These are phyloP conservation scores for Protobothrops flavoviridis DNA, from an alignment of 2,113 vertebrate species.

Conservation along the genomic window DNA sequence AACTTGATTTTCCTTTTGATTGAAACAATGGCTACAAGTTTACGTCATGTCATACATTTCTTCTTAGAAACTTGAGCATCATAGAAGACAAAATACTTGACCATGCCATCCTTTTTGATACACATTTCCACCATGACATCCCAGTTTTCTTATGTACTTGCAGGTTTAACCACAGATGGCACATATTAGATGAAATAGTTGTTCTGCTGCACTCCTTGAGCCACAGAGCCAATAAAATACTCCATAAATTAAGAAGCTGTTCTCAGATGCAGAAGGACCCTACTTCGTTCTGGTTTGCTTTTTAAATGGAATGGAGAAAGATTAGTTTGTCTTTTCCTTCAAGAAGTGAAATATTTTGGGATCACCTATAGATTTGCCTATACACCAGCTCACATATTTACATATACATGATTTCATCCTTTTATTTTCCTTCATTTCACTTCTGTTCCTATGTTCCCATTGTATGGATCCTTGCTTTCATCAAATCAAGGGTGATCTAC, in stretches of 20 bases:
- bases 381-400: background rate
- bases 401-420: background rate
- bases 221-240: background rate
- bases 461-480: background rate
- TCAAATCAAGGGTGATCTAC: background rate
- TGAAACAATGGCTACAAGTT: background rate
- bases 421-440: background rate
- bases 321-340: background rate
- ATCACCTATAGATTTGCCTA: background rate
- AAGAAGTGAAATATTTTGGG: background rate
- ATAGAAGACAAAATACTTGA: background rate
- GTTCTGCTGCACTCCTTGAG: background rate
- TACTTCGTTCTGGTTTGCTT: background rate
- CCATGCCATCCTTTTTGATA: background rate
- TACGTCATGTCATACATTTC: background rate
- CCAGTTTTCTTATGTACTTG: background rate
- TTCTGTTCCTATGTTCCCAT: background rate
- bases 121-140: background rate
- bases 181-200: background rate
- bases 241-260: background rate
- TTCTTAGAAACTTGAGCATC: background rate
- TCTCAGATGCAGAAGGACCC: background rate
- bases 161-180: background rate
- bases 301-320: background rate
- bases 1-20: background rate